Conservation (phyloP, 2,797 vertebrate genomes). For the Allenopithecus nigroviridis region DNA sequence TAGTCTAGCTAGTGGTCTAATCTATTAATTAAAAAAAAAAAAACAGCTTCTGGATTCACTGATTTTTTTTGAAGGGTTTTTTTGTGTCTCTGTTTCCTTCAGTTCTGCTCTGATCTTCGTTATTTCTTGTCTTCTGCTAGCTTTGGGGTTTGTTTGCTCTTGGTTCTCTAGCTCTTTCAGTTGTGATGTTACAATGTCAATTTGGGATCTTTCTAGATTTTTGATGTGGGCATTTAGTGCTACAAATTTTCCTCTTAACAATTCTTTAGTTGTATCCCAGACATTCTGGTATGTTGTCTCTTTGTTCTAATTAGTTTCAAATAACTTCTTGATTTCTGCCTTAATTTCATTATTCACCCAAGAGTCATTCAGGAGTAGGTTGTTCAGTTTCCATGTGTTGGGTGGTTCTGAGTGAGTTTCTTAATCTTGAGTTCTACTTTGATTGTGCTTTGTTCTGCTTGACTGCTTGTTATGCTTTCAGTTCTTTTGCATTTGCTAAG, state of each 20-base stretch:
- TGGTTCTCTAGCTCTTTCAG: background rate
- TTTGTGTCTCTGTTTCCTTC: background rate
- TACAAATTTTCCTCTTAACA: background rate
- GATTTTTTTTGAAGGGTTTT: background rate
- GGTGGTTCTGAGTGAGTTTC: background rate
- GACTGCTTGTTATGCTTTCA: background rate
- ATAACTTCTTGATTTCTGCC: background rate
- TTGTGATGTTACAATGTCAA: background rate
- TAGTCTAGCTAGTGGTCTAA: background rate
- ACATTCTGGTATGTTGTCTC: background rate
- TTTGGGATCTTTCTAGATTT: background rate
- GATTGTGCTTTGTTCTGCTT: background rate
- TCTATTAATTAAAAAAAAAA: background rate
- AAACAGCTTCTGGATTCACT: background rate
- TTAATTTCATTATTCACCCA: background rate
- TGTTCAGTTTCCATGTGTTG: background rate
- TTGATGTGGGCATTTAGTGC: background rate
- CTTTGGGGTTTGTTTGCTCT: background rate
- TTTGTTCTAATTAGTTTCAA: background rate
- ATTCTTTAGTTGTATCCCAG: background rate
- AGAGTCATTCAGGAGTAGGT: background rate
- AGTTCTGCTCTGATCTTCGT: background rate
- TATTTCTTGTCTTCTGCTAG: background rate
- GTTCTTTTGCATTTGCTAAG: background rate
- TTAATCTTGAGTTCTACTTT: background rate